Evolutionary conservation across 1,140 invertebrate genomes (phyloP).

Genomic region (Daktulosphaira vitifoliae): DNA sequence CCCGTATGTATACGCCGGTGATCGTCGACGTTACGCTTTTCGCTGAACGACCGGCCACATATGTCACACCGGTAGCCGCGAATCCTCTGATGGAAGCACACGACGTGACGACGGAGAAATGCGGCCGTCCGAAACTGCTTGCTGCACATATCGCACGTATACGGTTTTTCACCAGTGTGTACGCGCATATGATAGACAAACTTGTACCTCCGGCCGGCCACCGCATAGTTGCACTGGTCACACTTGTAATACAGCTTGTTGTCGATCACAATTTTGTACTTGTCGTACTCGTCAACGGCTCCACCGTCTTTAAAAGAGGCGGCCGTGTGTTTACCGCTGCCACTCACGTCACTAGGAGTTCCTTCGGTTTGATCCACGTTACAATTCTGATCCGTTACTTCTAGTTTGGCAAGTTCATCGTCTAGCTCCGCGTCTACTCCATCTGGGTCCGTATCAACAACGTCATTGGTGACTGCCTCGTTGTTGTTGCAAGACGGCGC

Average conservation of each 20-base stretch:
- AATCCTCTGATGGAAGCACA: slow-evolving; percentile 54
- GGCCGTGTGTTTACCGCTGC: too few species aligned
- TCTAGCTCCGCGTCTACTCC: too few species aligned
- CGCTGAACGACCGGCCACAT: slow-evolving; percentile 48
- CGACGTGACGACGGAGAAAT: slow-evolving; percentile 52
- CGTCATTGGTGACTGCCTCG: too few species aligned
- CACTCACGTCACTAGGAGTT: too few species aligned
- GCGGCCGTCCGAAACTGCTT: slow-evolving; percentile 59
- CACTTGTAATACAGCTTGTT: slow-evolving; percentile 34
- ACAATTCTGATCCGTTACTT: too few species aligned
- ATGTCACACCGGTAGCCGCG: slow-evolving; percentile 51
- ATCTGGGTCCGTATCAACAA: too few species aligned
- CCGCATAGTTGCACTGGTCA: slow-evolving; percentile 30
- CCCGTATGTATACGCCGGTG: slow-evolving; percentile 41
- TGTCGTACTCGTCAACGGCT: slow-evolving; percentile 1
- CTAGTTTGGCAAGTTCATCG: too few species aligned
- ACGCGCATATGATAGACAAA: slow-evolving; percentile 36
- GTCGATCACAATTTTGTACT: slow-evolving; percentile 14
- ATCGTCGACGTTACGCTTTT: slow-evolving; percentile 46
- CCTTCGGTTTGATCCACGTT: too few species aligned
- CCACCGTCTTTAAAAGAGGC: too few species aligned
- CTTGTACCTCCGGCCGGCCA: slow-evolving; percentile 30
- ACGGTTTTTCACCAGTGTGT: slow-evolving; percentile 56
- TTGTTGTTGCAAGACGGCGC: too few species aligned
- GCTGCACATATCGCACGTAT: slow-evolving; percentile 62